Conservation (phyloP, 2,888 invertebrate genomes). For the Drosophila niveifrons region DNA sequence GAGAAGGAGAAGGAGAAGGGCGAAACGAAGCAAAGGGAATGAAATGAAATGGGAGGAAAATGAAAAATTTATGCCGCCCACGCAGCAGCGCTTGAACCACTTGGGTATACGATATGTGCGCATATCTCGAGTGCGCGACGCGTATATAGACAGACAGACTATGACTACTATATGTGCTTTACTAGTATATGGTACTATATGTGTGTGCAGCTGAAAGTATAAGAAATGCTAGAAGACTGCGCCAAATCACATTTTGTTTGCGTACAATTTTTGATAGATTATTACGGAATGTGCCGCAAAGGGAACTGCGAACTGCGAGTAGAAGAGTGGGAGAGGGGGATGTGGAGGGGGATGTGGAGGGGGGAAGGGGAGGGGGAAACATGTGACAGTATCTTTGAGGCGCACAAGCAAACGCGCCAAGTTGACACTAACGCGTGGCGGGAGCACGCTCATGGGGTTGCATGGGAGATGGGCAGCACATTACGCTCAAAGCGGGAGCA, state of each 20-base stretch:
- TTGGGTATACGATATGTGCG: constrained; percentile 10
- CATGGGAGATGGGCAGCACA: not conserved
- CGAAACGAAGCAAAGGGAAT: not conserved
- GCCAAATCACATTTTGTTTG: constrained; percentile 80
- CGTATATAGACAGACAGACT: not conserved
- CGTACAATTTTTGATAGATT: constrained; percentile 80
- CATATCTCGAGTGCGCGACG: not conserved
- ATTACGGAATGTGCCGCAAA: constrained; percentile 69
- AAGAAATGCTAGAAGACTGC: constrained; percentile 39
- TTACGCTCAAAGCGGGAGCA: not conserved
- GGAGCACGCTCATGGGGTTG: not conserved
- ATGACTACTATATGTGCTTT: no score
- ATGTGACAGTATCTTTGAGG: constrained; percentile 74
- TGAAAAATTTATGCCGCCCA: constrained; percentile 70
- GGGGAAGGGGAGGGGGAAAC: not conserved
- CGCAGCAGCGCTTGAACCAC: constrained; percentile 28
- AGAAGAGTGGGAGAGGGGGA: no score
- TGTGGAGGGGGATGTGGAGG: no score
- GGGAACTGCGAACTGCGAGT: no score
- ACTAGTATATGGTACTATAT: not conserved
- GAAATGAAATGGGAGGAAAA: not conserved
- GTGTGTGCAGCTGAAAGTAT: constrained; percentile 1
- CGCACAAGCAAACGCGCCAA: constrained; percentile 72
- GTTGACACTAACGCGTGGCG: constrained; percentile 67
- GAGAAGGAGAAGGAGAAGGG: no score